Conservation (phyloP, 2,113 vertebrate species). For the Callithrix jacchus region DNA sequence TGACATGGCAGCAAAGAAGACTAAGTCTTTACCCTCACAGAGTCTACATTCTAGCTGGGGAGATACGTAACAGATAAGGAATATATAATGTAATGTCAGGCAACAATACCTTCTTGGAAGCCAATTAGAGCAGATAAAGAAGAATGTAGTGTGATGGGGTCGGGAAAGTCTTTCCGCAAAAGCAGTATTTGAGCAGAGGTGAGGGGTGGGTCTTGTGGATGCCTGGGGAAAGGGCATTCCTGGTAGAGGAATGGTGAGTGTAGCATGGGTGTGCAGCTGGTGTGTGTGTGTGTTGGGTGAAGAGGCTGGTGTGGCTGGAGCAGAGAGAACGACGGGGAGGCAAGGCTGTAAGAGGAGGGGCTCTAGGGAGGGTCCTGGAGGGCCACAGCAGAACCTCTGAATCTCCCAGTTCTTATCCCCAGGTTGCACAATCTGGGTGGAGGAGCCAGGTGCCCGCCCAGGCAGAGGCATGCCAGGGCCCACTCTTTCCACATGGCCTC, state of each 20-base stretch:
- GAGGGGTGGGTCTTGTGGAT: neutral
- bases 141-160: neutral
- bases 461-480: fast-evolving
- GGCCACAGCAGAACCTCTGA: neutral
- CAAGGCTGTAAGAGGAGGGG: neutral
- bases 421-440: neutral
- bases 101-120: neutral
- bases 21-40: neutral
- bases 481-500: neutral
- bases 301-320: neutral
- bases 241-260: neutral
- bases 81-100: neutral
- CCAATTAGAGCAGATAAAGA: neutral
- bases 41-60: neutral
- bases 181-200: neutral
- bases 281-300: neutral
- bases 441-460: neutral
- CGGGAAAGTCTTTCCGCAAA: neutral
- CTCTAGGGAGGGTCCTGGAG: neutral
- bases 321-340: neutral
- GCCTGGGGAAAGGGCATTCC: neutral
- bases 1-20: neutral
- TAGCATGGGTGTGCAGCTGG: neutral
- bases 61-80: neutral
- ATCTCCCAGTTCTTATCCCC: neutral